These are phyloP conservation scores for Holothuria leucospilota DNA, from an alignment of 53 echinoderm and acorn worm species.

Conservation along the genomic window DNA sequence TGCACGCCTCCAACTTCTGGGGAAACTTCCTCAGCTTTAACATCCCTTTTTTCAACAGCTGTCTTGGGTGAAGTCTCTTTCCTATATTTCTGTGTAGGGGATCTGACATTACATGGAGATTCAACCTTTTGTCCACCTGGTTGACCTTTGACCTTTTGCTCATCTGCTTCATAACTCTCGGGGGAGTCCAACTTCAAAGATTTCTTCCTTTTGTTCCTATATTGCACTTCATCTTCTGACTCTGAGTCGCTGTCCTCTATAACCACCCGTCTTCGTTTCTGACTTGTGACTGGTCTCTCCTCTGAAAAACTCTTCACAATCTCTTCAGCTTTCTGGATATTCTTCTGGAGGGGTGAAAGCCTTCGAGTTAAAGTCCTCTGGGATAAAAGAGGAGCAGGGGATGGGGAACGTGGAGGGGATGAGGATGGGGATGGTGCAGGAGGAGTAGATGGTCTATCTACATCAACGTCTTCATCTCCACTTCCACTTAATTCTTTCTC, in stretches of 20 bases:
- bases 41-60: too few species aligned
- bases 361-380: constrained; percentile 39
- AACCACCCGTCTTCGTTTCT: constrained; percentile 35
- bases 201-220: background rate
- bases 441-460: constrained; percentile 7
- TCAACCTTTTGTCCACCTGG: too few species aligned
- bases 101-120: too few species aligned
- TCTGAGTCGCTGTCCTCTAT: constrained; percentile 27
- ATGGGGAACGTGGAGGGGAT: constrained; percentile 75
- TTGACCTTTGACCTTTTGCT: too few species aligned
- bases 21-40: too few species aligned
- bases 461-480: background rate
- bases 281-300: background rate
- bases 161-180: background rate
- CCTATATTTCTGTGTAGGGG: too few species aligned
- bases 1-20: too few species aligned
- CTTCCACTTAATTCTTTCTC: background rate
- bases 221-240: background rate
- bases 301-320: background rate
- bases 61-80: too few species aligned
- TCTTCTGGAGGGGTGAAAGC: constrained; percentile 2
- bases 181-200: background rate
- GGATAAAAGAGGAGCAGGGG: constrained; percentile 79
- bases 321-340: background rate
- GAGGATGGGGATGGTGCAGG: constrained; percentile 6